Base-by-base conservation (phyloP, 35 echinoderm and acorn worm genomes). In the Apostichopus parvimensis region DNA sequence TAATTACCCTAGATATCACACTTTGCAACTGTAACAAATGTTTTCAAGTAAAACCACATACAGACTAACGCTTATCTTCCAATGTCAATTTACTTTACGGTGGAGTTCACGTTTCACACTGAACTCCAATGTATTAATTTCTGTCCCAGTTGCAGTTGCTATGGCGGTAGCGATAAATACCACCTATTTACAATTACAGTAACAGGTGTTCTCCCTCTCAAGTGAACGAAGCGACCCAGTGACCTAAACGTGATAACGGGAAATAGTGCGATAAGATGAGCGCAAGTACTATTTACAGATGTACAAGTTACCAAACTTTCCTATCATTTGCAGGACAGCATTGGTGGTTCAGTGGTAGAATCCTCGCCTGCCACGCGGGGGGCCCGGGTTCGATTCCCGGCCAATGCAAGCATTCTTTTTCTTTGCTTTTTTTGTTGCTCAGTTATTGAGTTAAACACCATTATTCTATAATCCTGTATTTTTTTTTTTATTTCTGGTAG, bases 301-400 rank as follows among this genome's bases (percentile, higher is more conserved):
- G 71, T 75, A 75, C 71, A 68, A 14, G 34, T 45, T 20, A 18
- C n/a, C 1, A 20, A 6, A 18, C 24, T 75, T 75, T 75, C 21
- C 7, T 75, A 0, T 20, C 1, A 20, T 6, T 6, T 75, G 6
- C 12, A 61, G 58, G 2, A 18, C 23, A 94, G 94, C 94, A 95
- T 73, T 95, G 94, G 91, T 95, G 94, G 94, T 95, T 95, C 94
- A 95, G 94, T 95, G 94, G 94, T 95, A 95, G 94, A 95, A 95
- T 95, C 92, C 94, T 95, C 94, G 94, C 94, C 94, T 95, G 94
- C 94, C 94, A 95, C 94, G 94, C 94, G 94, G 94, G 94, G 68
- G 91, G 60, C 94, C 94, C 91, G 94, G 94, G 94, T 95, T 95
- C 94, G 77, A 92, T 95, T 95, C 94, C 94, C 94, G 91, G 94